Evolutionary conservation across 2,113 vertebrate genomes (phyloP), one percentile per base, ranked within the genome.

Genomic region (Dunckerocampus dactyliophorus): DNA sequence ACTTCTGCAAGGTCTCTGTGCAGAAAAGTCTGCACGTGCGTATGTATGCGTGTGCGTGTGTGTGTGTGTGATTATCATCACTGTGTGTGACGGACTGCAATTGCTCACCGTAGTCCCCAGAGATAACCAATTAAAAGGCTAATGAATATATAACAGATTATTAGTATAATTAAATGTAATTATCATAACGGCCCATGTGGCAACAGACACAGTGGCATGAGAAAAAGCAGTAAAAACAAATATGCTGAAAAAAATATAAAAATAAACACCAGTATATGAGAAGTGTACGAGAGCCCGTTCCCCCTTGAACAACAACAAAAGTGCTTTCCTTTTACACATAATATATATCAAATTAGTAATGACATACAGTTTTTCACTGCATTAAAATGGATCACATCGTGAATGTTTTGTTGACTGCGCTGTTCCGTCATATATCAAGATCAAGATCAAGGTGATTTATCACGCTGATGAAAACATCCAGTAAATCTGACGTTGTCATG

Each of bases 111-210:
- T 45, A n/a, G 70, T 88, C 87, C 85, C 87, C 62, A 75, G 85
- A 85, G 84, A 82, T 84, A 77, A 84, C 83, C 88, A 88, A 88
- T 88, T 88, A 88, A 87, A 89, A 83, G 84, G 77, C 79, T 89
- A 86, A 89, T 89, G 88, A 89, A 89, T 89, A 89, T 89, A 89
- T 86, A 88, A 85, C 84, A 80, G 81, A 79, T 88, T 87, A 89
- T 89, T 89, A 86, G 87, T 85, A 87, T 80, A 87, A 84, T 76
- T 81, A 85, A 88, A 82, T 76, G 76, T 74, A 76, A 87, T 87
- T 85, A 82, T 85, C 83, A 88, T 85, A 85, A 83, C 85, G 79
- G 71, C 67, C 75, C 12, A 47, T 71, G 34, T 42, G 37, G 37
- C 39, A 42, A 42, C 39, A 42, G 39, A 42, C 37, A 55, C 54